Percentiles rank a stretch among this genome's conserved stretches.
Conservation (phyloP, 2,113 vertebrate genomes). For the Ptyas mucosa region DNA sequence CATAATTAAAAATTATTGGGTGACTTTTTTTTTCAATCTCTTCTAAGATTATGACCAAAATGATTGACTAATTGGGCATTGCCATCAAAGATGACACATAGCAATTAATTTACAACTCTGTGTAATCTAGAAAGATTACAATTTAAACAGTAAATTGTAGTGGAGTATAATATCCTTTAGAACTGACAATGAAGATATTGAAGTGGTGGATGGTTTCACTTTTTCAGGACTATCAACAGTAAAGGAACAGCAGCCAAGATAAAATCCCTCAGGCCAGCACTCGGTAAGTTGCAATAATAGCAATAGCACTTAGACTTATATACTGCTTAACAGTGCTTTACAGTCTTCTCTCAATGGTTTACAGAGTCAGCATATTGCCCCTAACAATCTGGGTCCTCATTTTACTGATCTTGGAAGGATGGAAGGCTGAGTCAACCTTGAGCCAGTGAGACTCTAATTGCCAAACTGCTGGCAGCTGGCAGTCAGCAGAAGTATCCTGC, state of each 20-base stretch:
- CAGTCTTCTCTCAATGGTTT: no score
- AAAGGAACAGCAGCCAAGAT: background rate
- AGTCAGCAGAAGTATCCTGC: no score
- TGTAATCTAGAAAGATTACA: background rate
- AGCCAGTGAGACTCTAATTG: no score
- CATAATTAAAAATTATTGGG: background rate
- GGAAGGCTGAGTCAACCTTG: no score
- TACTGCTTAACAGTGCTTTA: no score
- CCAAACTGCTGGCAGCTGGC: no score
- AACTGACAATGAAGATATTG: background rate
- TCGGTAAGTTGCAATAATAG: background rate
- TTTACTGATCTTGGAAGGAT: no score
- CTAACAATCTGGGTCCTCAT: no score
- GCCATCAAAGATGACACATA: background rate
- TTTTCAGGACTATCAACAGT: background rate
- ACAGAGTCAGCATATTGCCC: no score
- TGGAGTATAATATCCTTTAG: background rate
- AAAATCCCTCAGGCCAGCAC: background rate
- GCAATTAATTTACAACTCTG: background rate
- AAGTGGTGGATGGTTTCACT: background rate
- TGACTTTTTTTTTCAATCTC: background rate
- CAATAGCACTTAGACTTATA: no score
- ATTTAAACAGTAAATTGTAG: background rate
- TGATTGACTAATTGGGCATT: background rate
- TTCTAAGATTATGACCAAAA: background rate